A percentile compares a stretch with the other conserved stretches of the same genome.
Evolutionary conservation across 2,113 vertebrate genomes (phyloP).

Genomic region (Vulpes vulpes): DNA sequence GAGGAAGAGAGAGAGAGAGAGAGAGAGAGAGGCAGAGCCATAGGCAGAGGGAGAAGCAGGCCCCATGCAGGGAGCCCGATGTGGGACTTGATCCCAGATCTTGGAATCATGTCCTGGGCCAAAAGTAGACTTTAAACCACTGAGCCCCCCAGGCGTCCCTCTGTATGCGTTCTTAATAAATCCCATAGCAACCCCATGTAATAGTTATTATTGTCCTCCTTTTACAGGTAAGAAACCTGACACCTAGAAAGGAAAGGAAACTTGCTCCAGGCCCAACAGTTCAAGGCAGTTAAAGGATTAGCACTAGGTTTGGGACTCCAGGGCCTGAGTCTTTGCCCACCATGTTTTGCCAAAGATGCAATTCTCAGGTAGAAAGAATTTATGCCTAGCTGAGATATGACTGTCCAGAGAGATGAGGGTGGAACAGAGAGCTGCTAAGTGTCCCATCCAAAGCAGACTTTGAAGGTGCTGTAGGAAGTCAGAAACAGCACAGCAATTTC

Average conservation of each 20-base stretch:
- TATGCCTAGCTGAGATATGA: not conserved
- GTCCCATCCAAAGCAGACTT: no score
- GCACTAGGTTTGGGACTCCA: not conserved
- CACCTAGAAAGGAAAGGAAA: not conserved
- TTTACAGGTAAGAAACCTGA: constrained; percentile 4
- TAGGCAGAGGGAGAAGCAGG: no score
- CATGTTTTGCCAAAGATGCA: not conserved
- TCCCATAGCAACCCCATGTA: not conserved
- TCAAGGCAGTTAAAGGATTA: not conserved
- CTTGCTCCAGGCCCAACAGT: not conserved
- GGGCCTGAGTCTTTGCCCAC: not conserved
- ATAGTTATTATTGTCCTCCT: not conserved
- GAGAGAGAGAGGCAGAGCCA: no score
- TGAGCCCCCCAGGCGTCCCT: no score
- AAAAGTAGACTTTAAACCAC: no score
- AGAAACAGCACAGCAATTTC: not conserved
- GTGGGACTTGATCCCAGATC: no score
- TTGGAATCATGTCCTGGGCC: no score
- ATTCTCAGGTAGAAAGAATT: not conserved
- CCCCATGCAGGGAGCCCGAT: no score
- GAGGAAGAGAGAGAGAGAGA: no score
- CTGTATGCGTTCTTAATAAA: not conserved
- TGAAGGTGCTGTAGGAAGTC: not conserved
- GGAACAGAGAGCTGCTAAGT: no score
- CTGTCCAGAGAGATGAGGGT: not conserved